Evolutionary conservation across 2,888 invertebrate species (phyloP), one percentile per base, ranked within the genome.

Genomic region (Sesia bembeciformis): DNA sequence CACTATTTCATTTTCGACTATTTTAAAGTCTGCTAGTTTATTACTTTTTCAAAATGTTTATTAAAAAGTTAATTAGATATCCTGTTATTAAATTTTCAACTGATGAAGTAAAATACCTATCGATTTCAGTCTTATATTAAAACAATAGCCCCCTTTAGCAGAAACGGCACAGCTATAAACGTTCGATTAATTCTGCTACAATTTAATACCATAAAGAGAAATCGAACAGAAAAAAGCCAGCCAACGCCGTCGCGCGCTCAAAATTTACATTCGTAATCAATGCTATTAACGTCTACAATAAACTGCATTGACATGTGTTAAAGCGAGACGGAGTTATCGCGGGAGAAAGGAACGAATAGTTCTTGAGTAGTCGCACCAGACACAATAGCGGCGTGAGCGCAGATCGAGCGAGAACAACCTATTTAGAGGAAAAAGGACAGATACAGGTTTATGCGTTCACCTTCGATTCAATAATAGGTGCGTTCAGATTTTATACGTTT

Each of bases 191-290:
- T 79, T 79, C 74, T 72, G 70, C 73, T 74, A 82, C 80, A 82
- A 82, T 84, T 82, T 82, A 83, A 84, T 84, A 76, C 82, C 79
- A 74, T 82, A 82, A 74, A 78, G 73, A 84, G 80, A 81, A 79
- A 82, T 78, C 78, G 73, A 78, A 74, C 64, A 79, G 72, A 82
- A 85, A 84, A 85, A 83, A 73, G 68, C 73, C 78, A 74, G 74
- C 84, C 85, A 84, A 86, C 85, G 81, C 82, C 78, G 80, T 75
- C 78, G 80, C 83, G 76, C 80, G 81, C 78, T 84, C 82, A 84
- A 86, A 87, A 89, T 88, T 87, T 87, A 89, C 87, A 88, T 88
- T 87, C 82, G 84, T 87, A 86, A 87, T 89, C 84, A 82, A 76
- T 82, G 70, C 82, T 86, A 87, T 88, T 88, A 87, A 81, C 76